phyloP scores from a whole-genome alignment of 1,140 invertebrate species.

The Anoplophora glabripennis region DNA sequence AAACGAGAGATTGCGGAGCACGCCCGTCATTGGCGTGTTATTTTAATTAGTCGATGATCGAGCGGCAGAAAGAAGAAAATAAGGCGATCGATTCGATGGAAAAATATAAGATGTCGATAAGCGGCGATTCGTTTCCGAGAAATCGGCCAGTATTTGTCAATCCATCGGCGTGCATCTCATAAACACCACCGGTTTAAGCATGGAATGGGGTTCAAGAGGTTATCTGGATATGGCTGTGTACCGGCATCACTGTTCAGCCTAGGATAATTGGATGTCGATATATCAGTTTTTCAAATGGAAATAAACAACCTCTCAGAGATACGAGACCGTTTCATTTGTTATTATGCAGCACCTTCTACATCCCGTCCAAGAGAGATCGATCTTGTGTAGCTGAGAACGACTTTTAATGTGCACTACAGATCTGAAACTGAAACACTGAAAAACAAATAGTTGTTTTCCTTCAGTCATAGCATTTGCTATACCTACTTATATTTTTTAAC shows the following conservation, averaged over 20 bases:
- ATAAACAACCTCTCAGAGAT: not conserved
- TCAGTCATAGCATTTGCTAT: not conserved
- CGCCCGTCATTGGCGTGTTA: too few relatives aligned
- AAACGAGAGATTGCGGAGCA: too few relatives aligned
- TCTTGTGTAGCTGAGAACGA: not conserved
- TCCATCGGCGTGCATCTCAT: not conserved
- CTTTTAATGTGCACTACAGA: not conserved
- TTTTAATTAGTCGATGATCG: too few relatives aligned
- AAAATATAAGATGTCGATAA: conserved; percentile 3
- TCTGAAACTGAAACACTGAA: not conserved
- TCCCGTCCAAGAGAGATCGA: too few relatives aligned
- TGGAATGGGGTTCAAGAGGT: not conserved
- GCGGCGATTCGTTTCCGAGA: not conserved
- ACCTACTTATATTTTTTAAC: too few relatives aligned
- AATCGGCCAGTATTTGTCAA: conserved; percentile 3
- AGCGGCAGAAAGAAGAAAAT: not conserved
- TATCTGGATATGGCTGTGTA: not conserved
- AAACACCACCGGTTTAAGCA: conserved; percentile 1
- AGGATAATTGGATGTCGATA: conserved; percentile 3
- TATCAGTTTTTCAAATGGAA: conserved; percentile 1
- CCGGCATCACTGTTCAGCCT: not conserved
- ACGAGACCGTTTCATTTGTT: not conserved
- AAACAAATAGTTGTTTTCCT: not conserved
- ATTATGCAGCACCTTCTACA: too few relatives aligned
- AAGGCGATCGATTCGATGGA: not conserved